Evolutionary conservation across 2,888 invertebrate species (phyloP), one percentile per base, ranked within the genome.

Genomic region (Aradus depressus): DNA sequence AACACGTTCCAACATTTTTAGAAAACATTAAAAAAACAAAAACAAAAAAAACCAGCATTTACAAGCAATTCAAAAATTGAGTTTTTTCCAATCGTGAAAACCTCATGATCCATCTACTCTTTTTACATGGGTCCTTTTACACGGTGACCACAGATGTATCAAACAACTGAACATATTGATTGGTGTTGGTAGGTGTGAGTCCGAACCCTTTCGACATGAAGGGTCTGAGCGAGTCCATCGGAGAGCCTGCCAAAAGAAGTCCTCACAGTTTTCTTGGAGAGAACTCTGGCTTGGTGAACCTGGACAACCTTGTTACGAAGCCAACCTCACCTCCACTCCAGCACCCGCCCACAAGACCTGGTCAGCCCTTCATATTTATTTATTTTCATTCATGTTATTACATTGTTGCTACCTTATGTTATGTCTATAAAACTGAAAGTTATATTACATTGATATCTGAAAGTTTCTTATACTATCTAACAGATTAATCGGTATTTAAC

Each of bases 231-330:
- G 59, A 62, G 4, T 63, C 70, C 62, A 69, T 69, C 45, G 71
- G 74, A 49, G 74, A 75, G 54, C 75, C 75, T 21, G 68, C 76
- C 37, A 89, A 88, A 70, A 95, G 93, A 72, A 93, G 92, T 45
- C 95, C 96, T 2, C 89, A 91, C 61, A 83, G 87, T 63, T 98
- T 98, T 74, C 79, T 98, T 48, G 97, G 97, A 38, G 93, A 93
- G 71, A 96, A 98, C 73, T 92, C 92, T 10, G 80, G 85, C 61
- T 79, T 98, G 62, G 97, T 98, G 58, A 97, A 98, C 76, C 77
- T 98, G 69, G 97, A 98, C 74, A 91, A 96, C 68, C 78, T 98
- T 66, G 88, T 98, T 62, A 81, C 74, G 49, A 68, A 73, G 26
- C 68, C 72, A 42, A 59, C 68, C 48, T 65, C 69, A 55, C 69